Percentiles rank a stretch among this genome's conserved stretches.
Evolutionary conservation across 2,113 vertebrate species (phyloP).

Genomic region (Coptodon rendalli): DNA sequence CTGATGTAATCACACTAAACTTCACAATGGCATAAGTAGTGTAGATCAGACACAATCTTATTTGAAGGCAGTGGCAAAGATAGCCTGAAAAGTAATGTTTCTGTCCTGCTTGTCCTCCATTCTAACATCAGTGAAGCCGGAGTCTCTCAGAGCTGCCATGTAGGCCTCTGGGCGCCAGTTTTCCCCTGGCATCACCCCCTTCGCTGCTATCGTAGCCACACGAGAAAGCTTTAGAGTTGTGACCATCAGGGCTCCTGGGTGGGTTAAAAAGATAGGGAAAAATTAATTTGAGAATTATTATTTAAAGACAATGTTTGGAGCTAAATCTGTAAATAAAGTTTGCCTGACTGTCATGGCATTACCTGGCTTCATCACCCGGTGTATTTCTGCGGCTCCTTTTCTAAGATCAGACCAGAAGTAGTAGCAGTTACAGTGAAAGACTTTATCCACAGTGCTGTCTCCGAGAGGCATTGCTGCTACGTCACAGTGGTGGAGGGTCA

Average conservation of each 20-base stretch:
- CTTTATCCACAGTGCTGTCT: constrained; percentile 63
- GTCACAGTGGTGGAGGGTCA: constrained; percentile 55
- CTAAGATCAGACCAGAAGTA: constrained; percentile 74
- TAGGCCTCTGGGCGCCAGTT: constrained; percentile 66
- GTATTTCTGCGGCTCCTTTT: constrained; percentile 51
- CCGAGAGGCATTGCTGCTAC: constrained; percentile 61
- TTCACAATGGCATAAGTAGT: not conserved
- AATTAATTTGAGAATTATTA: not conserved
- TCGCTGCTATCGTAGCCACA: not conserved
- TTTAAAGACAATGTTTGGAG: not conserved
- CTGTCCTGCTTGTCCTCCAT: constrained; percentile 53
- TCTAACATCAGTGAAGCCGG: constrained; percentile 61
- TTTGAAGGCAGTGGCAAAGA: constrained; percentile 63
- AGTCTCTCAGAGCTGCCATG: constrained; percentile 59
- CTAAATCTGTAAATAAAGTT: not conserved
- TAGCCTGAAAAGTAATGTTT: constrained; percentile 50
- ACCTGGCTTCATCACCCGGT: constrained; percentile 74
- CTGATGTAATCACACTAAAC: not conserved
- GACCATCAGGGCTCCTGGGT: constrained; percentile 62
- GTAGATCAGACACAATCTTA: not conserved
- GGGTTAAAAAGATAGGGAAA: not conserved
- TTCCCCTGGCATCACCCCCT: constrained; percentile 17
- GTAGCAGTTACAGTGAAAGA: constrained; percentile 76
- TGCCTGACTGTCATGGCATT: not conserved
- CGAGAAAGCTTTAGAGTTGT: constrained; percentile 40